Base-by-base conservation (phyloP, 2,113 vertebrate species). In the Lethenteron camtschaticum region DNA sequence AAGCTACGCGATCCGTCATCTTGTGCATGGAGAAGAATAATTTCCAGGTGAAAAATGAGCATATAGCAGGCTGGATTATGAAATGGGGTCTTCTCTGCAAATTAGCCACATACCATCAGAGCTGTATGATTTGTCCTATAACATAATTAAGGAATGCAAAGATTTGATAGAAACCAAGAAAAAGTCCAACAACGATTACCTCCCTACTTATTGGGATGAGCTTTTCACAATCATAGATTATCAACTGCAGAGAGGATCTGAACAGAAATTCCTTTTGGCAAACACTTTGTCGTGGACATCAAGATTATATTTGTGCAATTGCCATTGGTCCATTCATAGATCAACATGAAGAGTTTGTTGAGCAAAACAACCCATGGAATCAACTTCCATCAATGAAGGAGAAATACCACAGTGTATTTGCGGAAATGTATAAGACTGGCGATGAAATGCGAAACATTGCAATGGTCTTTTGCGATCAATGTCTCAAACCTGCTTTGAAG, bases 291-390 rank as follows among this genome's bases (percentile, higher is more conserved):
- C 14, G 73, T 79, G 18, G 73, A 71, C 3, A 69, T 81, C 0
- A 82, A 82, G 66, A 41, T 75, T 14, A 82, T 74, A 76, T 82
- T 71, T 81, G 78, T 77, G 78, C 71, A 1, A 68, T 70, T 71
- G 79, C 79, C 18, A 77, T 76, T 68, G 57, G 73, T 56, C 76
- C 80, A 11, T 81, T 82, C 73, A 78, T 81, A 73, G 75, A 77
- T 68, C 72, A 79, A 55, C 78, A 80, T 69, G 74, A 82, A 1
- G 73, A 60, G 56, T 77, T 74, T 72, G 75, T 73, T 6, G 80
- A 79, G 57, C 78, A 81, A 1, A 81, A 81, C 8, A 77, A 81
- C n/a, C 77, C 78, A 1, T 9, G 7, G 1, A 70, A 10, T 56
- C 74, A 74, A 60, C 70, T 80, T 1, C 7, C 1, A 8, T 55